Percentiles rank a stretch among this genome's conserved stretches.
Evolutionary conservation across 2,113 vertebrate genomes (phyloP).

Genomic region (Emberiza fucata): DNA sequence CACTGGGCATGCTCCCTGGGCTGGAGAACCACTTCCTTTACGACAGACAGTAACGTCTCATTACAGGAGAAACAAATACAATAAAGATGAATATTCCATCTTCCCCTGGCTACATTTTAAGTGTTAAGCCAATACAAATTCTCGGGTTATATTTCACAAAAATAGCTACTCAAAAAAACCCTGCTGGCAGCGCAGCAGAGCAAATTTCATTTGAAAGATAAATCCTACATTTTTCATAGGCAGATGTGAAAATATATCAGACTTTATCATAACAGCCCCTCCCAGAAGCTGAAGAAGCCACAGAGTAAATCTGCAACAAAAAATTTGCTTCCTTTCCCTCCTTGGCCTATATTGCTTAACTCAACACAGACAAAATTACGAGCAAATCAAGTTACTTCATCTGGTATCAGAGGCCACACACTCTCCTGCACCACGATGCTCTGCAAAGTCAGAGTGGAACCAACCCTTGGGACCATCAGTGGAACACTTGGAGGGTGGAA

Average conservation of each 20-base stretch:
- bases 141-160: conserved; percentile 25
- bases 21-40: neutral
- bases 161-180: conserved; percentile 11
- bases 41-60: neutral
- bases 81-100: conserved; percentile 39
- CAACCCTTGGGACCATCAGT: neutral
- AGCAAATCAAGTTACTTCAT: neutral
- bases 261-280: neutral
- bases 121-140: conserved; percentile 21
- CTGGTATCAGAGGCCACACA: neutral
- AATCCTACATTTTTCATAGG: neutral
- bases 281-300: neutral
- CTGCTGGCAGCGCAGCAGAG: neutral
- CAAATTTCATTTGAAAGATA: conserved; percentile 6
- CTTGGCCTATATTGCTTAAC: neutral
- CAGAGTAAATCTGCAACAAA: neutral
- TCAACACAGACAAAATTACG: neutral
- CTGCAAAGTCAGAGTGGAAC: neutral
- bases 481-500: neutral
- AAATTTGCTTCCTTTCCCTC: neutral
- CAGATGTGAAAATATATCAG: conserved; percentile 4
- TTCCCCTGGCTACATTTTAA: conserved; percentile 19
- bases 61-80: conserved; percentile 26
- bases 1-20: conserved; percentile 13
- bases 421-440: rapidly evolving